These are phyloP conservation scores for Papilio protenor DNA, from an alignment of 2,888 invertebrate genomes.

Conservation along the genomic window DNA sequence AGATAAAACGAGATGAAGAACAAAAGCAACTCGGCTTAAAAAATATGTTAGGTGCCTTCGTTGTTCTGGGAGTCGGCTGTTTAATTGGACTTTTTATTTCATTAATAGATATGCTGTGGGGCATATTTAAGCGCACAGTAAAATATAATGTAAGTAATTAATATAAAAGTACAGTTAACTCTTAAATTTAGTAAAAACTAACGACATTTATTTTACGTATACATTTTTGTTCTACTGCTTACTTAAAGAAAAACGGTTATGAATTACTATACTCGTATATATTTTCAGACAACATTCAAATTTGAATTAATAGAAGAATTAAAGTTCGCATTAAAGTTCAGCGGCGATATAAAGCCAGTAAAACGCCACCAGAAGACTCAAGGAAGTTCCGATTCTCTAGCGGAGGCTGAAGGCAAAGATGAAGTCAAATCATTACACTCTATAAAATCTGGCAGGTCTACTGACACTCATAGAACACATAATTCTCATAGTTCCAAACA, in stretches of 20 bases:
- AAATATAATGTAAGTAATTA: slow-evolving; percentile 72
- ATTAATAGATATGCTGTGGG: slow-evolving; percentile 77
- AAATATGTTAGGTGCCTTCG: slow-evolving; percentile 77
- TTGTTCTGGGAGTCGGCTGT: slow-evolving; percentile 74
- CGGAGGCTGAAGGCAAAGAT: slow-evolving; percentile 68
- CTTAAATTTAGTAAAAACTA: too few relatives aligned
- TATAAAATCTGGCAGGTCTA: slow-evolving; percentile 63
- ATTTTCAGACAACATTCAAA: slow-evolving; percentile 84
- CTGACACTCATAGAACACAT: slow-evolving; percentile 64
- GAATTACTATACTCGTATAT: too few relatives aligned
- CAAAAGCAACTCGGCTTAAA: slow-evolving; percentile 73
- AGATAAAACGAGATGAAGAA: slow-evolving; percentile 62
- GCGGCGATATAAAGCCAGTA: slow-evolving; percentile 86
- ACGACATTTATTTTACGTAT: too few relatives aligned
- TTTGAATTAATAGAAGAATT: slow-evolving; percentile 86
- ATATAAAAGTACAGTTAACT: neutral
- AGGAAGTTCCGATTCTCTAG: slow-evolving; percentile 67
- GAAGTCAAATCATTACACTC: slow-evolving; percentile 71
- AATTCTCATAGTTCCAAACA: slow-evolving; percentile 74
- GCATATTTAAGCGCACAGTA: slow-evolving; percentile 75
- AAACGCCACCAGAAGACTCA: slow-evolving; percentile 66
- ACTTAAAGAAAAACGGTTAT: too few relatives aligned
- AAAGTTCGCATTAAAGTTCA: slow-evolving; percentile 86
- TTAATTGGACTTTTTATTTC: slow-evolving; percentile 70
- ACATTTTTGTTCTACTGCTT: too few relatives aligned